Evolutionary conservation across 2,888 invertebrate species (phyloP), one percentile per base, ranked within the genome.

Genomic region (Drosophila neutralis): DNA sequence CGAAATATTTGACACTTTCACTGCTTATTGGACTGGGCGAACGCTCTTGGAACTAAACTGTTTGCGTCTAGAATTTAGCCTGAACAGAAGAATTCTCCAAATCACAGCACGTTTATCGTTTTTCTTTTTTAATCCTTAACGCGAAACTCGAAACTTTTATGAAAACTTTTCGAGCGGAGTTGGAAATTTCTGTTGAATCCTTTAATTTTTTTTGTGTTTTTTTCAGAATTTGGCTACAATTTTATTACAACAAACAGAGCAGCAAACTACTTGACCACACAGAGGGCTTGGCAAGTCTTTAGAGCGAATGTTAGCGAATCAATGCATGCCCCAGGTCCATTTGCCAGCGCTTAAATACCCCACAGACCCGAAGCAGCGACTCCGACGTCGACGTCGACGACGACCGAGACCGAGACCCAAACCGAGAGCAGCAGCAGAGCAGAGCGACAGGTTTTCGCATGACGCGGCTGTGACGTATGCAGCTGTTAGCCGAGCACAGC

Each of bases 251-350:
- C 92, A 91, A 91, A 87, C 89, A 88, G 86, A 76, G 76, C 90
- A 82, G 87, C 89, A 86, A 88, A 91, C 87, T 92, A 92, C 90
- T 91, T 88, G 85, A 91, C 90, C 84, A 91, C 91, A 84, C 91
- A 83, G 90, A 91, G 91, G 91, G 90, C 78, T 80, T 80, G 91
- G 91, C 91, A 92, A 95, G 95, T 94, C 94, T 94, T 94, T 94
- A 94, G 94, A 94, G 94, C 93, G 94, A 94, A 94, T 94, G 95
- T 94, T 95, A 95, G 95, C 95, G 94, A 94, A 95, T 95, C 95
- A 95, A 95, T 95, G 95, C 94, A 94, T 95, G 94, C 91, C 94
- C 94, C 94, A 94, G 94, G 94, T 94, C 94, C 94, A 94, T 94
- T 93, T 94, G 94, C 94, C 94, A 94, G 94, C 94, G 94, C 94